Percentiles rank a stretch among this genome's conserved stretches.
phyloP scores from a whole-genome alignment of 2,888 invertebrate species.

The Patella ulyssiponensis region DNA sequence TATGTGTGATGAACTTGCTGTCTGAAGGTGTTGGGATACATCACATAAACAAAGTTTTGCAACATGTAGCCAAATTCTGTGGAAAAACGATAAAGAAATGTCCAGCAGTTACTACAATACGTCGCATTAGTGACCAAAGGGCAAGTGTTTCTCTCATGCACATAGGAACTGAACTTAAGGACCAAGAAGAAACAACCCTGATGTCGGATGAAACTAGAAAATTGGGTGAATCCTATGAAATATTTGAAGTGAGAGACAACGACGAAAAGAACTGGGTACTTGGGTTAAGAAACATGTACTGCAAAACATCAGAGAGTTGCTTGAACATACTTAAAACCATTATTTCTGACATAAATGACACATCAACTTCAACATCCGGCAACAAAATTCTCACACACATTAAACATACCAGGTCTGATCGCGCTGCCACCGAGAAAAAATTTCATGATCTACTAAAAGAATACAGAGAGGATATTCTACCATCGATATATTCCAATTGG shows the following conservation, averaged over 20 bases:
- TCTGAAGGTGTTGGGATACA: neutral
- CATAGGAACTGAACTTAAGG: slow-evolving; percentile 5
- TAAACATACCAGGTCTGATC: neutral
- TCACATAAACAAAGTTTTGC: neutral
- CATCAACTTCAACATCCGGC: neutral
- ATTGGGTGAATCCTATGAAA: neutral
- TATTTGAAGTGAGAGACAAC: neutral
- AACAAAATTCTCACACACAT: neutral
- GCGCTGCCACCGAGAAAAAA: neutral
- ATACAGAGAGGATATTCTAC: slow-evolving; percentile 19
- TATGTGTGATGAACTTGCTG: too few species aligned
- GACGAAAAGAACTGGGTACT: neutral
- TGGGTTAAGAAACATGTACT: slow-evolving; percentile 1
- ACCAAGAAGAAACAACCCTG: slow-evolving; percentile 4
- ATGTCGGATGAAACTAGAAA: slow-evolving; percentile 22
- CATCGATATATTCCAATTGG: slow-evolving; percentile 18
- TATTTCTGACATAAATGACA: neutral
- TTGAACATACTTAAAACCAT: neutral
- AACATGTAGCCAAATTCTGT: neutral
- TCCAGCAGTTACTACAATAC: neutral
- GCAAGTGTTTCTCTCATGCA: slow-evolving; percentile 7
- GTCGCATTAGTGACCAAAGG: slow-evolving; percentile 17
- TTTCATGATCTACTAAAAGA: slow-evolving; percentile 25
- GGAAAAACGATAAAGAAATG: neutral
- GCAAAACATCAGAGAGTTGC: neutral